Conservation (phyloP, 1,140 invertebrate species). For the Harlomillsia oculata region DNA sequence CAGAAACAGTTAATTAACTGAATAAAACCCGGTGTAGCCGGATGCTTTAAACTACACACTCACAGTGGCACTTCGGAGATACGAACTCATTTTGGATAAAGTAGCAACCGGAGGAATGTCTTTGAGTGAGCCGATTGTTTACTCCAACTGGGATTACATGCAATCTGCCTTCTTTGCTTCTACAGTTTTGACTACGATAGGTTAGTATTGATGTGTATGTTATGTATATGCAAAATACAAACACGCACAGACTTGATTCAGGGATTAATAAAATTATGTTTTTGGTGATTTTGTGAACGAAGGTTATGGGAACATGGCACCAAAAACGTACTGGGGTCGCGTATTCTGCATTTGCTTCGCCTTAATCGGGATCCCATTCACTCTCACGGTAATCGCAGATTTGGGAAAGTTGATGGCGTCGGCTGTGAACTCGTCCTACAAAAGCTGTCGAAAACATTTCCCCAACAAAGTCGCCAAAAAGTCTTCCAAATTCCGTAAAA, state of each 20-base stretch:
- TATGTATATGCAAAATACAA: background rate
- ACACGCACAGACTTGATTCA: background rate
- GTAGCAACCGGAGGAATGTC: slow-evolving; percentile 34
- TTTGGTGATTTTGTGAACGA: slow-evolving; percentile 29
- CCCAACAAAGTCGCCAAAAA: slow-evolving; percentile 21
- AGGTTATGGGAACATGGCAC: slow-evolving; percentile 94
- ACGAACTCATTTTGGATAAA: slow-evolving; percentile 42
- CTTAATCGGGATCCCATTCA: slow-evolving; percentile 74
- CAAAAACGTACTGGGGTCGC: slow-evolving; percentile 70
- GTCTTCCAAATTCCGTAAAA: slow-evolving; percentile 31
- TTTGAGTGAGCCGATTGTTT: slow-evolving; percentile 29
- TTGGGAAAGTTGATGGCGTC: slow-evolving; percentile 78
- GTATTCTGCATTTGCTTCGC: slow-evolving; percentile 87
- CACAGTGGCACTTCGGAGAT: slow-evolving; percentile 48
- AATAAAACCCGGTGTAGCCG: background rate
- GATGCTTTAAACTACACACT: slow-evolving; percentile 37
- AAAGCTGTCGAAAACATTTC: slow-evolving; percentile 28
- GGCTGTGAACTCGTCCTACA: slow-evolving; percentile 47
- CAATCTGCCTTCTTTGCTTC: slow-evolving; percentile 75
- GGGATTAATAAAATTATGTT: background rate
- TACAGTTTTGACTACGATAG: slow-evolving; percentile 73
- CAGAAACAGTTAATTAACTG: background rate
- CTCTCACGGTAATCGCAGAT: slow-evolving; percentile 84
- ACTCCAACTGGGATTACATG: slow-evolving; percentile 58
- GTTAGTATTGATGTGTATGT: slow-evolving; percentile 43